These are phyloP conservation scores for Orgyia antiqua DNA, from an alignment of 2,888 invertebrate species.

Conservation along the genomic window DNA sequence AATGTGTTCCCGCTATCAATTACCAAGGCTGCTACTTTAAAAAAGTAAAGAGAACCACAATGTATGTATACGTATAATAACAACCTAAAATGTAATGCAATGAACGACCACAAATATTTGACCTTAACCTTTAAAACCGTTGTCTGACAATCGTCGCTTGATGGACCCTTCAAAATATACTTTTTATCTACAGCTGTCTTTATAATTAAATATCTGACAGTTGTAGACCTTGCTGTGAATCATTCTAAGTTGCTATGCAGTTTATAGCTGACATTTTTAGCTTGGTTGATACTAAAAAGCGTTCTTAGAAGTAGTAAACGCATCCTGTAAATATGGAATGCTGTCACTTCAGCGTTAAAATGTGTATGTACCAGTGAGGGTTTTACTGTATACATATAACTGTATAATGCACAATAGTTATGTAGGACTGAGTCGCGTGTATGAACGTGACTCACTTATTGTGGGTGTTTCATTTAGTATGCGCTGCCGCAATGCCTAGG, in stretches of 20 bases:
- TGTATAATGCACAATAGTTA: slow-evolving; percentile 2
- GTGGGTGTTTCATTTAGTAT: slow-evolving; percentile 61
- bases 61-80: slow-evolving; percentile 10
- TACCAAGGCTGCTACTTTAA: slow-evolving; percentile 23
- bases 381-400: slow-evolving; percentile 15
- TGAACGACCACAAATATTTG: slow-evolving; percentile 22
- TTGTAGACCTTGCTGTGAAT: slow-evolving; percentile 12
- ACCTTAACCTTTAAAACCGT: slow-evolving; percentile 31
- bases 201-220: slow-evolving; percentile 14
- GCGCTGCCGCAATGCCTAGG: slow-evolving; percentile 57
- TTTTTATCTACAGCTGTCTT: slow-evolving; percentile 17
- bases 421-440: slow-evolving; percentile 28
- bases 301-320: slow-evolving; percentile 35
- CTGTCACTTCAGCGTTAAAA: slow-evolving; percentile 32
- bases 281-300: slow-evolving; percentile 20
- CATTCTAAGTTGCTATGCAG: slow-evolving; percentile 7
- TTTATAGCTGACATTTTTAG: slow-evolving; percentile 21
- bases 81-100: slow-evolving; percentile 26
- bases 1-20: slow-evolving; percentile 15
- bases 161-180: slow-evolving; percentile 21
- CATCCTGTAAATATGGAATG: slow-evolving; percentile 41
- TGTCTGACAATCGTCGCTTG: slow-evolving; percentile 18
- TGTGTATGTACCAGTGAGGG: slow-evolving; percentile 29
- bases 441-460: slow-evolving; percentile 49
- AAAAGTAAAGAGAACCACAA: slow-evolving; percentile 26